These are phyloP conservation scores for Calvadosia cruxmelitensis DNA, from an alignment of 30 jellyfish, hydroid and myxozoan genomes.

Conservation along the genomic window DNA sequence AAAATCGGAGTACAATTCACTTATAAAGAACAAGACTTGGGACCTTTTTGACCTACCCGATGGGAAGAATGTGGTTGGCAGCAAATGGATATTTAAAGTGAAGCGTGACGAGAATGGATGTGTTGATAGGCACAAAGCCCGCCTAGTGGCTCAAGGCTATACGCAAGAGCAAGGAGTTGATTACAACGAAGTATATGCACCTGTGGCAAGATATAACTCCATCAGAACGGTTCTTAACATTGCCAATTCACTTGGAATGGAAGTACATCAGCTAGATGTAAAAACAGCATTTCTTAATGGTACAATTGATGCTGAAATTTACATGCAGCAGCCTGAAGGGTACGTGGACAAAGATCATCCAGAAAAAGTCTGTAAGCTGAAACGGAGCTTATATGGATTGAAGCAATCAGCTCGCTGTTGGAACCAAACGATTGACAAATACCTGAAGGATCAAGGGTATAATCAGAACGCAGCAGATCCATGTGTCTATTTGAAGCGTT, in stretches of 20 bases:
- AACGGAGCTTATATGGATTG: slow-evolving; percentile 49
- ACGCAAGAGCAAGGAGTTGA: slow-evolving; percentile 28
- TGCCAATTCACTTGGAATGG: background rate
- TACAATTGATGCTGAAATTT: slow-evolving; percentile 32
- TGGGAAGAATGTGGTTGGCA: slow-evolving; percentile 17
- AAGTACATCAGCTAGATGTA: slow-evolving; percentile 4
- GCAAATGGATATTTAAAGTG: slow-evolving; percentile 28
- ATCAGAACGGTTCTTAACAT: slow-evolving; percentile 5
- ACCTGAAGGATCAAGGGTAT: slow-evolving; percentile 15
- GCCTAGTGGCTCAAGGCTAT: slow-evolving; percentile 36
- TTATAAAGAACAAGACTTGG: slow-evolving; percentile 21
- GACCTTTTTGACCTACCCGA: slow-evolving; percentile 25
- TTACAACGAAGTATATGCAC: slow-evolving; percentile 13
- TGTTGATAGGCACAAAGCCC: slow-evolving; percentile 35
- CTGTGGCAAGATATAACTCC: slow-evolving; percentile 8
- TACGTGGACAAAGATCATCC: slow-evolving; percentile 21
- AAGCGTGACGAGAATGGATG: slow-evolving; percentile 19
- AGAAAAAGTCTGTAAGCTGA: slow-evolving; percentile 19
- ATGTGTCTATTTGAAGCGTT: slow-evolving; percentile 24
- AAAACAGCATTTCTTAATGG: slow-evolving; percentile 23
- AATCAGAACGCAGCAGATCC: slow-evolving; percentile 38
- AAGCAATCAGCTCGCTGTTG: slow-evolving; percentile 55
- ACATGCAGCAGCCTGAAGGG: slow-evolving; percentile 54
- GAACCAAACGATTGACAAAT: slow-evolving; percentile 23
- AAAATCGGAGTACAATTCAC: slow-evolving; percentile 9